Evolutionary conservation across 2,888 invertebrate species (phyloP), one percentile per base, ranked within the genome.

Genomic region (Achlya flavicornis): DNA sequence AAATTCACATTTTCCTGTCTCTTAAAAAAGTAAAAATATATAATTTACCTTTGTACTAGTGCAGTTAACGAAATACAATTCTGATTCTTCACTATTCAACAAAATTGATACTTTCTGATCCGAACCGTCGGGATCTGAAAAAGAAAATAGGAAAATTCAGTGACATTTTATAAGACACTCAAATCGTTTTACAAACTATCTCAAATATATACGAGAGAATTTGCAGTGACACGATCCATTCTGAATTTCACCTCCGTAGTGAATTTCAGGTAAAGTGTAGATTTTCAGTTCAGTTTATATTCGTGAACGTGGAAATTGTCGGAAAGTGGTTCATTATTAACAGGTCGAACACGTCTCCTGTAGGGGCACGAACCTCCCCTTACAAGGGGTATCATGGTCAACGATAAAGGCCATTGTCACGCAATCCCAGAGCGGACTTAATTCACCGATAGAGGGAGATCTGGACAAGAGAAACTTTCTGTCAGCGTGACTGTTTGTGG

Each of bases 81-180:
- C 98, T 61, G 98, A 98, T 91, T 99, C 98, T 86, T 98, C 97
- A 4, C 97, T 98, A 80, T 99, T 98, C 82, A 99, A 94, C 95
- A 98, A 96, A 76, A 99, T 97, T 53, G 97, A 98, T 64, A 99
- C 98, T 65, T 97, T 97, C 89, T 98, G 97, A 79, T 98, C 97
- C 63, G 96, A 95, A 66, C 96, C 95, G 71, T 96, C 95, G 43
- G 95, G 94, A 88, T 97, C 97, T 96, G 95, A 8, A 94, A 94
- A 67, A 65, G 78, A 77, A 79, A 70, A 73, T 64, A 10, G 38
- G 10, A 38, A 38, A 38, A 38, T 10, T 38, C 10, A 10, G 10
- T 43, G n/a, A 46, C 0, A n/a, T n/a, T 46, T 46, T n/a, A 46
- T 46, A n/a, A 10, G n/a, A n/a, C 46, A 46, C 46, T 46, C 6